These are phyloP conservation scores for Trissolcus basalis DNA, from an alignment of 1,140 invertebrate species.

Conservation along the genomic window DNA sequence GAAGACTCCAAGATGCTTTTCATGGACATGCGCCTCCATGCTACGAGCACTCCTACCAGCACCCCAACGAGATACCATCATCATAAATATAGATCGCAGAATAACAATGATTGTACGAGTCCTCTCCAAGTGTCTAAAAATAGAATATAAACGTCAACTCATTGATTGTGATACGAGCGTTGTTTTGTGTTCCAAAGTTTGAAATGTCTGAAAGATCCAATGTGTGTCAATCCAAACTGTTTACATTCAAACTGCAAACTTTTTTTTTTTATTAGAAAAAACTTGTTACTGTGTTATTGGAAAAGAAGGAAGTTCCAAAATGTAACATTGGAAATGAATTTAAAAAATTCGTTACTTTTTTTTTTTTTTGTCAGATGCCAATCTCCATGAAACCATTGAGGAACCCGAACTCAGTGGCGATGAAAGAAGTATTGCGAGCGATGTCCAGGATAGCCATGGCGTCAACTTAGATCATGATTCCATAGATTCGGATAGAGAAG, in stretches of 20 bases:
- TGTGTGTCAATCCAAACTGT: too few species aligned
- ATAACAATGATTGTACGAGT: constrained; percentile 74
- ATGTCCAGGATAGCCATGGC: constrained; percentile 73
- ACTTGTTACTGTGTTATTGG: too few species aligned
- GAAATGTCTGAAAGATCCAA: too few species aligned
- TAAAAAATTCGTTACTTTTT: not conserved
- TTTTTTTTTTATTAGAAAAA: too few species aligned
- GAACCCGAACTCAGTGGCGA: constrained; percentile 75
- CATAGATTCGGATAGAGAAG: constrained; percentile 77
- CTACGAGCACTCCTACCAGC: constrained; percentile 73
- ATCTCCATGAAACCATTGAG: constrained; percentile 76
- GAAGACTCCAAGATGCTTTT: constrained; percentile 75
- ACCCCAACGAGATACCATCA: constrained; percentile 66
- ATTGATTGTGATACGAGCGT: not conserved
- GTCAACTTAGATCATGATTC: constrained; percentile 76
- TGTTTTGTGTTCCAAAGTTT: not conserved
- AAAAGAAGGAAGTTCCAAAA: too few species aligned
- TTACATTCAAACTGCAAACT: not conserved
- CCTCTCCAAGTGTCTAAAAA: not conserved
- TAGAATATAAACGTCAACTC: not conserved
- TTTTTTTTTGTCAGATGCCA: constrained; percentile 73
- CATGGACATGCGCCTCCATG: constrained; percentile 73
- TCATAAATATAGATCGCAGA: constrained; percentile 69
- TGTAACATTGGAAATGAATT: not conserved
- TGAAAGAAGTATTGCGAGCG: constrained; percentile 76